Evolutionary conservation across 2,113 vertebrate species (phyloP).

Genomic region (Pardalotus punctatus): DNA sequence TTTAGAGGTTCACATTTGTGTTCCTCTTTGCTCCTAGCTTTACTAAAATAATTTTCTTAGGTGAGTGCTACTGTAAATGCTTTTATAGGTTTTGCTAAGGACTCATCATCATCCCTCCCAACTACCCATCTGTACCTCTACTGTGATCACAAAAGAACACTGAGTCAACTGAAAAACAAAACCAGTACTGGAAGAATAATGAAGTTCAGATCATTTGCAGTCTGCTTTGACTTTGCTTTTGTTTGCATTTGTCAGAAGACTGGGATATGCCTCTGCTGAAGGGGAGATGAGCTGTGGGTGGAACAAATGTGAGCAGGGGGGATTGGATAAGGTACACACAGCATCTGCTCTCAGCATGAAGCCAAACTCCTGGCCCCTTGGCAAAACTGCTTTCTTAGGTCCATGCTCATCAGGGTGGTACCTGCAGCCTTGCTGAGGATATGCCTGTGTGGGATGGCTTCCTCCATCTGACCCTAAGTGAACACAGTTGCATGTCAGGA

Average conservation of each 20-base stretch:
- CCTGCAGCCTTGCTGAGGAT: neutral
- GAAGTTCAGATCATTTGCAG: neutral
- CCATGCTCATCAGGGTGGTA: neutral
- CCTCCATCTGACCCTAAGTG: neutral
- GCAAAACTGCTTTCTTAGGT: neutral
- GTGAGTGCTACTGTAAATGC: neutral
- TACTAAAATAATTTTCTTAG: neutral
- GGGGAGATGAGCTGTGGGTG: neutral
- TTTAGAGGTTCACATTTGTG: neutral
- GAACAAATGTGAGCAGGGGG: neutral
- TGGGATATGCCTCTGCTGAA: neutral
- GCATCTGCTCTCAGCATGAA: neutral
- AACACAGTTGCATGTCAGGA: neutral
- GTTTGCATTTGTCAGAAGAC: neutral
- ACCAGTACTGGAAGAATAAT: neutral
- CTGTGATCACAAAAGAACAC: neutral
- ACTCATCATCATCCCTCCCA: neutral
- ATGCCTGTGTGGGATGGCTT: neutral
- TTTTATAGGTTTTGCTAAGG: neutral
- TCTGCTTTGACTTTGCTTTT: neutral
- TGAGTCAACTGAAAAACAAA: neutral
- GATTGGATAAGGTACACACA: neutral
- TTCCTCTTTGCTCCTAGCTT: neutral
- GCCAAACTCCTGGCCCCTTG: neutral
- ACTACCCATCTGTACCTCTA: neutral